phyloP scores from a whole-genome alignment of 2,888 invertebrate genomes.

The Eilema caniola region DNA sequence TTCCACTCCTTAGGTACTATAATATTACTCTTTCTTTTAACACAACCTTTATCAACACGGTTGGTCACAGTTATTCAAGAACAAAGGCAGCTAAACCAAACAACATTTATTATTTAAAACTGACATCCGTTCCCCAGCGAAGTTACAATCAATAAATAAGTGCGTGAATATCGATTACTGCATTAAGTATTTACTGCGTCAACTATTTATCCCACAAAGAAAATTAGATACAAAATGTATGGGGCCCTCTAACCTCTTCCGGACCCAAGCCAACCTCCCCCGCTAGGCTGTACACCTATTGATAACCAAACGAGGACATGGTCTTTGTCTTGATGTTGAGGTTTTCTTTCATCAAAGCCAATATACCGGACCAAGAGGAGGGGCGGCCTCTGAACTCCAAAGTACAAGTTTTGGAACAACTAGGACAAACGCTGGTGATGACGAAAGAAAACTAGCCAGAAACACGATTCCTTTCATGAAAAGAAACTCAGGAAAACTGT shows the following conservation, averaged over 20 bases:
- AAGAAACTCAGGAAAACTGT: background rate
- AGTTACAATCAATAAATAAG: background rate
- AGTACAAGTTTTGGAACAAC: too few species aligned
- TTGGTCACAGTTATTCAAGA: conserved; percentile 3
- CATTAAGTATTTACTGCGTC: background rate
- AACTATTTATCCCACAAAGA: background rate
- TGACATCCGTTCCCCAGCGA: conserved; percentile 3
- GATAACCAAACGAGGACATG: too few species aligned
- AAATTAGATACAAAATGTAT: background rate
- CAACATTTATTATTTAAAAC: conserved; percentile 6
- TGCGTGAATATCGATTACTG: background rate
- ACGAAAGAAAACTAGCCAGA: too few species aligned
- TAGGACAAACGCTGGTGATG: background rate
- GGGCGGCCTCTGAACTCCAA: too few species aligned
- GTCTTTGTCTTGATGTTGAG: background rate
- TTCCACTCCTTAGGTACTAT: too few species aligned
- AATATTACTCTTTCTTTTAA: conserved; percentile 3
- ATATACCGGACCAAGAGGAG: too few species aligned
- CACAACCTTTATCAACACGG: background rate
- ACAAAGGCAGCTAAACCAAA: conserved; percentile 6
- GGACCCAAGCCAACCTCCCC: background rate
- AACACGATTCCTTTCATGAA: background rate
- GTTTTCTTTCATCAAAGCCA: background rate
- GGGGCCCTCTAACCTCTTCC: background rate
- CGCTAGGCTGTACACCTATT: background rate